phyloP scores from a whole-genome alignment of 2,888 invertebrate genomes.

The Nasonia oneida region DNA sequence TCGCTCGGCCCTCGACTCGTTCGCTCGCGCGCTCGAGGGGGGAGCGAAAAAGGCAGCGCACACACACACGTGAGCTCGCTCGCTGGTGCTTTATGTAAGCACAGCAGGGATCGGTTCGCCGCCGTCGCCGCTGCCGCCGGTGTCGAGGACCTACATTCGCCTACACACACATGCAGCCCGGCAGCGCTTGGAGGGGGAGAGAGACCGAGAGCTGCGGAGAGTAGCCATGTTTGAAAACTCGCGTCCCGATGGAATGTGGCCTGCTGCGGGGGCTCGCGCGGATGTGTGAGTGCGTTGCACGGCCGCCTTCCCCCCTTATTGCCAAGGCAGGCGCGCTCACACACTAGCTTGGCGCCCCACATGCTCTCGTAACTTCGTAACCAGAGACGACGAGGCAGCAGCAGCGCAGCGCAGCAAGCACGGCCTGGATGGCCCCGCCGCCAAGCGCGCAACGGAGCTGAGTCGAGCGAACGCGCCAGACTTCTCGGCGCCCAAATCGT shows the following conservation, averaged over 20 bases:
- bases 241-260: slow-evolving; percentile 77
- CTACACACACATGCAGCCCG: slow-evolving; percentile 56
- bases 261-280: slow-evolving; percentile 67
- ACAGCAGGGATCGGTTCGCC: slow-evolving; percentile 61
- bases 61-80: not conserved
- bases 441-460: slow-evolving; percentile 31
- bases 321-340: slow-evolving; percentile 57
- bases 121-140: slow-evolving; percentile 55
- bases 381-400: slow-evolving; percentile 75
- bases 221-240: slow-evolving; percentile 78
- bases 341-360: slow-evolving; percentile 77
- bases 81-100: slow-evolving; percentile 19
- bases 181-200: not conserved
- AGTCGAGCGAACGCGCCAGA: slow-evolving; percentile 73
- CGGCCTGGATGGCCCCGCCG: slow-evolving; percentile 46
- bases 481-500: slow-evolving; percentile 79
- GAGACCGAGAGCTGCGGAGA: slow-evolving; percentile 49
- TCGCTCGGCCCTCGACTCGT: slow-evolving; percentile 62
- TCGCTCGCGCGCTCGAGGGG: not conserved
- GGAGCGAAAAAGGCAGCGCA: slow-evolving; percentile 22
- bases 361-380: slow-evolving; percentile 79
- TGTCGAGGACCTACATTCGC: slow-evolving; percentile 79
- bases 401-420: slow-evolving; percentile 61
- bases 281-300: slow-evolving; percentile 15
- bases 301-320: slow-evolving; percentile 11